These are phyloP conservation scores for Neomorphus geoffroyi DNA, from an alignment of 2,797 vertebrate genomes.

Conservation along the genomic window DNA sequence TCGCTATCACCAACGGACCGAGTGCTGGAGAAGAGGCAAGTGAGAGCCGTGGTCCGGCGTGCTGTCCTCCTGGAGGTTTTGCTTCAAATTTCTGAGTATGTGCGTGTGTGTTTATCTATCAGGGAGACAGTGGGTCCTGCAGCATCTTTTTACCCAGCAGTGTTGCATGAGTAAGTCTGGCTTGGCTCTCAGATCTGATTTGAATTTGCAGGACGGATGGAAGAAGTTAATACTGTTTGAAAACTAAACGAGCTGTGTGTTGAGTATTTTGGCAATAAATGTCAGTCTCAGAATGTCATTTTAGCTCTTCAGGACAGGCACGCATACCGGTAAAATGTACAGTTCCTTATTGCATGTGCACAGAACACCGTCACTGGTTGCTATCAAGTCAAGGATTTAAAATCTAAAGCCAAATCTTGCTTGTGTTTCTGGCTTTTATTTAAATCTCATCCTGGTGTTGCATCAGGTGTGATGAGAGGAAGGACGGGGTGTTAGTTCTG, in stretches of 20 bases:
- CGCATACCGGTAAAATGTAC: not conserved
- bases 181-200: not conserved
- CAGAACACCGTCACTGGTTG: rapidly evolving
- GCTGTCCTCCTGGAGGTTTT: not conserved
- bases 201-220: not conserved
- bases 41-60: rapidly evolving
- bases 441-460: constrained; percentile 14
- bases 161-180: not conserved
- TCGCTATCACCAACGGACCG: not conserved
- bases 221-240: not conserved
- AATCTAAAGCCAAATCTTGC: not conserved
- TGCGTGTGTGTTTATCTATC: rapidly evolving
- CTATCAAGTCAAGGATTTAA: not conserved
- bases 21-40: not conserved
- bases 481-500: constrained; percentile 56
- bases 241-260: not conserved
- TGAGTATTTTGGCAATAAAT: not conserved
- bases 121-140: not conserved
- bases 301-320: not conserved
- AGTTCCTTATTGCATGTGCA: not conserved
- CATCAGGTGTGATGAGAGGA: not conserved
- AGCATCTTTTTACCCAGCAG: not conserved
- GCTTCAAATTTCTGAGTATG: not conserved
- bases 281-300: not conserved
- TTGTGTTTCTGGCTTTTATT: not conserved